Conservation (phyloP, 2,113 vertebrate genomes). For the Cololabis saira region DNA sequence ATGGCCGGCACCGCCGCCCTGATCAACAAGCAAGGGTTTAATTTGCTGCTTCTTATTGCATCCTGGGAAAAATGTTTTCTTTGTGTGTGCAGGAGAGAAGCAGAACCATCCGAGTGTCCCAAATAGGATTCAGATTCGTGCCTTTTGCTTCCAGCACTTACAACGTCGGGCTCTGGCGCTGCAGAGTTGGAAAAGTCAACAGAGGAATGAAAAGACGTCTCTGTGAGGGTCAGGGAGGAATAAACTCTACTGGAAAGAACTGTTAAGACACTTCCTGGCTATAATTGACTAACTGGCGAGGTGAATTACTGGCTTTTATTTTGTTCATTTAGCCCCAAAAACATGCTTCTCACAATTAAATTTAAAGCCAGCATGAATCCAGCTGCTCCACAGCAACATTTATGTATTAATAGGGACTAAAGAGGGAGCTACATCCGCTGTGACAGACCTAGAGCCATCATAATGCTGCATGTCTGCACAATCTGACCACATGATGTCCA, state of each 20-base stretch:
- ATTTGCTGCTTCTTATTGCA: background rate
- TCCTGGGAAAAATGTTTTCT: background rate
- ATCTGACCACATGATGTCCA: slow-evolving; percentile 72
- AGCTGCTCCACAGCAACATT: slow-evolving; percentile 6
- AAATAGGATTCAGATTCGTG: background rate
- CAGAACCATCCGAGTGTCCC: background rate
- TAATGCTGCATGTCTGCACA: slow-evolving; percentile 63
- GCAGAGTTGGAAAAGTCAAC: slow-evolving; percentile 77
- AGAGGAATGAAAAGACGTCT: slow-evolving; percentile 75
- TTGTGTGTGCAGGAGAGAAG: background rate
- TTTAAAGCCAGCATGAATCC: slow-evolving; percentile 7
- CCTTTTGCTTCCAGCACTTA: background rate
- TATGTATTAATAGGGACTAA: slow-evolving; percentile 47
- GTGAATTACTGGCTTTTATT: slow-evolving; percentile 23
- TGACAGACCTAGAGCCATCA: slow-evolving; percentile 52
- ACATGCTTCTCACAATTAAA: slow-evolving; percentile 9
- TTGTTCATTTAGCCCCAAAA: no score
- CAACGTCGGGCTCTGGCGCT: slow-evolving; percentile 56
- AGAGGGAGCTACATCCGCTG: slow-evolving; percentile 57
- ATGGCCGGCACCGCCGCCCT: background rate
- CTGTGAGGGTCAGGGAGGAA: slow-evolving; percentile 62
- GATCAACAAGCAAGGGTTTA: background rate
- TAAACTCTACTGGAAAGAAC: slow-evolving; percentile 49
- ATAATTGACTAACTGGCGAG: slow-evolving; percentile 46
- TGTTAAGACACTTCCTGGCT: slow-evolving; percentile 32